These are phyloP conservation scores for Craseonycteris thonglongyai DNA, from an alignment of 2,113 vertebrate genomes.

Conservation along the genomic window DNA sequence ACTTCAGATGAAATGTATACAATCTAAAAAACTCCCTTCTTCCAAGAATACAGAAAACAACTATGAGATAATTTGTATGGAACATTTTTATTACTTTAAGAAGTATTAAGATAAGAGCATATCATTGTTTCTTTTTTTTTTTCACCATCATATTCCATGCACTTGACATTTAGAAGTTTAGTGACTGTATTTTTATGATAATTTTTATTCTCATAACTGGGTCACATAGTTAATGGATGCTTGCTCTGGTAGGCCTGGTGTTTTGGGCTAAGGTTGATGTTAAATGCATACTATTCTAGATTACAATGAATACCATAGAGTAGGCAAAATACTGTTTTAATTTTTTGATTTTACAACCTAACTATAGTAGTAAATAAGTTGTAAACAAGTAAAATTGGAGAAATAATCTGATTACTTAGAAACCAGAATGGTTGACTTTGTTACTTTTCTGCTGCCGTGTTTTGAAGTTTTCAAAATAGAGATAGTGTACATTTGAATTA, in stretches of 20 bases:
- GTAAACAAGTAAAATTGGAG: neutral
- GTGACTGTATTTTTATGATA: neutral
- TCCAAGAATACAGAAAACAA: neutral
- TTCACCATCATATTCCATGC: neutral
- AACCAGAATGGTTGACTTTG: neutral
- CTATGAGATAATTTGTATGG: neutral
- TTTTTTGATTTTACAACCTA: neutral
- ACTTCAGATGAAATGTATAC: neutral
- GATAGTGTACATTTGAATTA: neutral
- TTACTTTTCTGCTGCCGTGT: neutral
- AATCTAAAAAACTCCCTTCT: neutral
- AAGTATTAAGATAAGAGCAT: neutral
- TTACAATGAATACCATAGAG: neutral
- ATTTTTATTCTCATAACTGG: neutral
- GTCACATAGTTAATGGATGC: neutral
- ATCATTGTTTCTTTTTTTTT: neutral
- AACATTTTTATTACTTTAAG: neutral
- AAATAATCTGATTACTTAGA: neutral
- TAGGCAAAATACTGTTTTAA: neutral
- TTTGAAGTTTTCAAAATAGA: conserved; percentile 25
- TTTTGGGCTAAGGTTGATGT: neutral
- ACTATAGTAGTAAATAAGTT: neutral
- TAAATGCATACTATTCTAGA: neutral
- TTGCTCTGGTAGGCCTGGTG: neutral
- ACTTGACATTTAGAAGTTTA: neutral